Evolutionary conservation across 37 sponge, comb jelly and placozoan genomes (phyloP), one percentile per base, ranked within the genome.

Genomic region (Theonella swinhoei): DNA sequence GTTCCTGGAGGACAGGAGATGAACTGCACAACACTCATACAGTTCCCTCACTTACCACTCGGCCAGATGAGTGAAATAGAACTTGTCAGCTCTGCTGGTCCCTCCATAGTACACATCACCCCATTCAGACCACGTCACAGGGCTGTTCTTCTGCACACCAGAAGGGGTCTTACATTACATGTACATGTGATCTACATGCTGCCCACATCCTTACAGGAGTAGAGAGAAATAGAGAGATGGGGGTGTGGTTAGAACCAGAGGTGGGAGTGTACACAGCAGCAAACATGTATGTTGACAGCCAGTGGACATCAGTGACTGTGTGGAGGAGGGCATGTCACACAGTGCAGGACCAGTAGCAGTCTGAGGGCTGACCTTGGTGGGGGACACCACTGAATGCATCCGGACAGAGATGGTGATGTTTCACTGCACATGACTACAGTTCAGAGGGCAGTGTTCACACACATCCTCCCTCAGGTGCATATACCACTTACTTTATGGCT

Each of bases 221-320:
- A 20, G 68, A 33, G 42, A 91, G 77, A 39, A 85, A 66, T 31
- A 80, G 69, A 28, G 72, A 71, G 77, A 24, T 28, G 23, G 86
- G 76, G 19, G 39, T 39, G 36, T 74, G 29, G 36, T 26, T 33
- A 65, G 68, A 29, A 4, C 71, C 42, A 42, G 62, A 35, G 29
- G 28, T 63, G 65, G 84, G 79, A 28, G 60, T 36, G 74, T 84
- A 88, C 76, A 91, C 89, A 11, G 88, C 84, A 35, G 87, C 88
- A 85, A 90, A 91, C 39, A 70, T 47, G 64, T 71, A 76, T 0
- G 95, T 85, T 17, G 89, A 82, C 32, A 94, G 28, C 95, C 95
- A 94, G 78, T 65, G 65, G 31, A 92, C 73, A 26, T 79, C 89
- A 67, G 80, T 36, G 0, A 88, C 89, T 89, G 74, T 36, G 75